A percentile compares a stretch with the other conserved stretches of the same genome.
These are phyloP conservation scores for Nannoperca australis DNA, from an alignment of 2,797 vertebrate genomes.

Conservation along the genomic window DNA sequence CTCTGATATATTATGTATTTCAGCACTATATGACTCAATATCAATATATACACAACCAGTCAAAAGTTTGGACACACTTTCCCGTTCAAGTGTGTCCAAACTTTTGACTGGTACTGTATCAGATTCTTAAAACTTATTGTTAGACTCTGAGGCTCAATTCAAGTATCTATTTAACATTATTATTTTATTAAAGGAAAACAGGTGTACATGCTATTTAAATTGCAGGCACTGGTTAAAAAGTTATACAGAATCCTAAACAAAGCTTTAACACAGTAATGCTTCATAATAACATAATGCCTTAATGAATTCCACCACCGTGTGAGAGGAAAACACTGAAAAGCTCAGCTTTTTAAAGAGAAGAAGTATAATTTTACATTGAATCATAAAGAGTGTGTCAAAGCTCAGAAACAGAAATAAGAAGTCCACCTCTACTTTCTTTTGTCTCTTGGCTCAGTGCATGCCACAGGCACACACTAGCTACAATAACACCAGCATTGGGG, in stretches of 20 bases:
- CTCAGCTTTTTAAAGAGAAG: constrained; percentile 4
- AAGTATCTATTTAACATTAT: not conserved
- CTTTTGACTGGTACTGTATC: no score
- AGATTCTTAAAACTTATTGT: not conserved
- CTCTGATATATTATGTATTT: not conserved
- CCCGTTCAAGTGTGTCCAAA: no score
- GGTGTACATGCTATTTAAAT: not conserved
- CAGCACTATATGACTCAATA: not conserved
- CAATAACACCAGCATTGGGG: constrained; percentile 3
- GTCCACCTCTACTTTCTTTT: constrained; percentile 16
- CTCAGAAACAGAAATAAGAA: constrained; percentile 17
- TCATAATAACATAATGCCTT: not conserved
- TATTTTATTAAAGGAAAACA: not conserved
- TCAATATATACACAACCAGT: no score
- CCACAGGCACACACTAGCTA: constrained; percentile 16
- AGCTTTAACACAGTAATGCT: not conserved
- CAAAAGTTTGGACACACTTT: no score
- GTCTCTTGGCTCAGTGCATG: constrained; percentile 7
- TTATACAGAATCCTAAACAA: not conserved
- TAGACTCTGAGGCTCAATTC: not conserved
- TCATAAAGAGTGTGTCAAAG: constrained; percentile 8
- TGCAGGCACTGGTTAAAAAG: not conserved
- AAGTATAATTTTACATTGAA: constrained; percentile 25
- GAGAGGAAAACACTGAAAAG: constrained; percentile 8
- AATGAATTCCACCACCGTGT: not conserved